These are phyloP conservation scores for Cuniculus paca DNA, from an alignment of 2,797 vertebrate species.

Conservation along the genomic window DNA sequence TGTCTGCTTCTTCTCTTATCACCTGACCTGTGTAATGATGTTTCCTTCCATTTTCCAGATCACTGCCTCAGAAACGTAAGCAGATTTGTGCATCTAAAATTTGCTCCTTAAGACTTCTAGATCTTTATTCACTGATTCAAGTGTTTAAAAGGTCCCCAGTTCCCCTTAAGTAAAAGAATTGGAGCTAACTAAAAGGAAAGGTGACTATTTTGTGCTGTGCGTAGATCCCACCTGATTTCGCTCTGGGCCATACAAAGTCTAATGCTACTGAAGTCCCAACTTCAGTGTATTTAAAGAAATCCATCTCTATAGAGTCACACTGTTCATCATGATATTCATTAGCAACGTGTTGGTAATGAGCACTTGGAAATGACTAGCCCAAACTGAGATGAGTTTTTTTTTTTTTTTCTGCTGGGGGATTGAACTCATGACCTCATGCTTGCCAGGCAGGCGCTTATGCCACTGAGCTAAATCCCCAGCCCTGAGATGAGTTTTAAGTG, in stretches of 20 bases:
- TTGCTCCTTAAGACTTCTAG: neutral
- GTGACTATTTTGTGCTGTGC: neutral
- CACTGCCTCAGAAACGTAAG: neutral
- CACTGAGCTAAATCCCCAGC: too few relatives aligned
- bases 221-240: neutral
- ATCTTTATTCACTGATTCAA: neutral
- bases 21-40: too few relatives aligned
- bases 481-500: neutral
- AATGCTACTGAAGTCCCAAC: neutral
- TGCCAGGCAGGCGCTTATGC: too few relatives aligned
- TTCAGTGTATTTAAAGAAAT: neutral
- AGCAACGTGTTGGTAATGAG: neutral
- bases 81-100: neutral
- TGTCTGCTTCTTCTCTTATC: neutral
- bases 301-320: neutral
- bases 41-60: neutral
- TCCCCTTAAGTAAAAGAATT: neutral
- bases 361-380: neutral
- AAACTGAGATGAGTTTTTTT: neutral
- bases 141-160: neutral
- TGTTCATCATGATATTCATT: too few relatives aligned
- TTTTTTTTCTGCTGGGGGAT: too few relatives aligned
- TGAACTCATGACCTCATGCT: too few relatives aligned
- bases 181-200: neutral
- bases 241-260: neutral